Conservation (phyloP, 1,140 invertebrate genomes). For the Drosophila littoralis region DNA sequence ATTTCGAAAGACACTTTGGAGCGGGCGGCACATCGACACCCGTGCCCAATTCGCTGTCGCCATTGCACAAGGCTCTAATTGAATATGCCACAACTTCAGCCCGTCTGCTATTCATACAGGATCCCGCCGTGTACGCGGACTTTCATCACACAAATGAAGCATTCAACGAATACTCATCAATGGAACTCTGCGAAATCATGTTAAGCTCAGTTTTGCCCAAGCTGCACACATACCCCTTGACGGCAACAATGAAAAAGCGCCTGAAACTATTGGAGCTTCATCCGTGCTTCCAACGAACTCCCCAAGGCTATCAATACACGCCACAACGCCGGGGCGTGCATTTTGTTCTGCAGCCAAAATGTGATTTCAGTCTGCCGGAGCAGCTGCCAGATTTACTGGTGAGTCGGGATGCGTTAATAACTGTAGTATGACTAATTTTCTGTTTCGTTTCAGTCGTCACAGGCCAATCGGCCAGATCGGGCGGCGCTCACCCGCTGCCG, state of each 20-base stretch:
- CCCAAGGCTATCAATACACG: constrained; percentile 32
- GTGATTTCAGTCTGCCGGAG: constrained; percentile 18
- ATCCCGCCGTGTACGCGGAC: background rate
- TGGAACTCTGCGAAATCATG: constrained; percentile 18
- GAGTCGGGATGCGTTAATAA: background rate
- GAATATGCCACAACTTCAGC: constrained; percentile 16
- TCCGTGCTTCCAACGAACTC: constrained; percentile 18
- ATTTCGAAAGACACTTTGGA: background rate
- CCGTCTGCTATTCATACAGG: constrained; percentile 40
- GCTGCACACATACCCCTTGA: constrained; percentile 15
- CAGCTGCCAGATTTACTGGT: constrained; percentile 15
- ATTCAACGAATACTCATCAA: constrained; percentile 5
- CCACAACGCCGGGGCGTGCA: background rate
- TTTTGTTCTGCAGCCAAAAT: constrained; percentile 8
- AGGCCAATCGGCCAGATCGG: background rate
- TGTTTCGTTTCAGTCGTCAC: background rate
- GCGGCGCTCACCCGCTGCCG: too few relatives aligned
- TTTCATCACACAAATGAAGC: background rate
- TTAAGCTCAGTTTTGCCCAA: constrained; percentile 30
- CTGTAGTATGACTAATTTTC: too few relatives aligned
- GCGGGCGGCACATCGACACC: background rate
- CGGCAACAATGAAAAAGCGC: constrained; percentile 3
- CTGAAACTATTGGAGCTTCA: constrained; percentile 30
- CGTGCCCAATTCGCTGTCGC: background rate
- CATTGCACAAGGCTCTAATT: constrained; percentile 22